These are phyloP conservation scores for Calephelis perditalis DNA, from an alignment of 2,888 invertebrate species.

Conservation along the genomic window DNA sequence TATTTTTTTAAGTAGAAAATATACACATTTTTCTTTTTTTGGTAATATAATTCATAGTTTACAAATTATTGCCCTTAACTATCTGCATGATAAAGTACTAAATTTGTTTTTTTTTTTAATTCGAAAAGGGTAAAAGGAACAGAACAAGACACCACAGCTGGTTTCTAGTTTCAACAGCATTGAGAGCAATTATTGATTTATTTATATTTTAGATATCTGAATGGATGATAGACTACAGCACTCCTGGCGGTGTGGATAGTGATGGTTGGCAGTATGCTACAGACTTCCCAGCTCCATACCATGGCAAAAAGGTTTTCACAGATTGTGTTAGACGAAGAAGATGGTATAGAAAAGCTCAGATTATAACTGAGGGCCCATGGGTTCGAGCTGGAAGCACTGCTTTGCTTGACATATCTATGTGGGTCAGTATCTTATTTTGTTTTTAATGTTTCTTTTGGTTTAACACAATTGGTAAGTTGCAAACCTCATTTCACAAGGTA, in stretches of 20 bases:
- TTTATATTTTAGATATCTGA: conserved; percentile 81
- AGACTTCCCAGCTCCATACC: conserved; percentile 93
- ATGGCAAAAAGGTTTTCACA: conserved; percentile 90
- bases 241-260: conserved; percentile 92
- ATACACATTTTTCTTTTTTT: background rate
- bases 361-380: conserved; percentile 93
- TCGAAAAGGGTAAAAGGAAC: no score
- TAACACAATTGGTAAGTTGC: no score
- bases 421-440: conserved; percentile 60
- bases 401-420: conserved; percentile 87
- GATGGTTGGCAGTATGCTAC: conserved; percentile 98
- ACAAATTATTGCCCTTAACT: no score
- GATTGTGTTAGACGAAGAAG: conserved; percentile 92
- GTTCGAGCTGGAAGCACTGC: conserved; percentile 91
- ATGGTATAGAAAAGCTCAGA: conserved; percentile 90
- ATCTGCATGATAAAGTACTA: no score
- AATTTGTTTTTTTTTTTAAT: no score
- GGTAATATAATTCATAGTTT: background rate
- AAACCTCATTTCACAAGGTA: no score
- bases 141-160: no score
- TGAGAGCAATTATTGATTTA: conserved; percentile 2
- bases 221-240: conserved; percentile 95
- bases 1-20: no score
- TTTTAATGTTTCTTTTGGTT: no score
- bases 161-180: no score